Base-by-base conservation (phyloP, 2,888 invertebrate species). In the Selenia dentaria region DNA sequence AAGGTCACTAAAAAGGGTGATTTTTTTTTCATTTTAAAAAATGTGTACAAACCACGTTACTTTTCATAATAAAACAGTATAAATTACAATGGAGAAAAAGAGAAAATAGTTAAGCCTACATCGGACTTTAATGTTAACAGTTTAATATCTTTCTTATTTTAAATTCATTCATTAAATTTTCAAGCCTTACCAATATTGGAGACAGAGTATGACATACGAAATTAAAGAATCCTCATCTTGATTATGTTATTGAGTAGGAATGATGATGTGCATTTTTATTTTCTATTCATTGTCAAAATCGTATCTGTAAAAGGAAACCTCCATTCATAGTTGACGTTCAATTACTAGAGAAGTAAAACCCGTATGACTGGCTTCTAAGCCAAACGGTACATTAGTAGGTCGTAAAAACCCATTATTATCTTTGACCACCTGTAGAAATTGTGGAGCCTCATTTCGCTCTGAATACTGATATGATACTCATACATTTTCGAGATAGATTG, bases 311-410 rank as follows among this genome's bases (percentile, higher is more conserved):
- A 51, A 54, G 33, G 52, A 24, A 47, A 45, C 31, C 38, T n/a
- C 22, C 32, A 47, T 45, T 60, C 43, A 62, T 45, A 38, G 45
- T 51, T 54, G 58, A 53, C 37, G 52, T 57, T 57, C 51, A 60
- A 65, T 63, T 61, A 63, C 51, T 54, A 37, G 37, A 46, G 41
- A 58, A 51, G 51, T 54, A 48, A 59, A 53, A 55, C 57, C 44
- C 36, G 54, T 55, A 62, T 57, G 56, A 59, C 57, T 59, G 51
- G 55, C 49, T 54, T 59, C 34, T 41, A 41, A 51, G 50, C 42
- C 22, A 48, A 67, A 70, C 74, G 69, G 73, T 67, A 70, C 41
- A 55, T 54, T 54, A 49, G 46, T 52, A 50, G 43, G 49, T 49
- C 48, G 48, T 48, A 38, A 41, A 46, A 47, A 43, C 44, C 54